Evolutionary conservation across 2,113 vertebrate species (phyloP).

Genomic region (Triplophysa dalaica): DNA sequence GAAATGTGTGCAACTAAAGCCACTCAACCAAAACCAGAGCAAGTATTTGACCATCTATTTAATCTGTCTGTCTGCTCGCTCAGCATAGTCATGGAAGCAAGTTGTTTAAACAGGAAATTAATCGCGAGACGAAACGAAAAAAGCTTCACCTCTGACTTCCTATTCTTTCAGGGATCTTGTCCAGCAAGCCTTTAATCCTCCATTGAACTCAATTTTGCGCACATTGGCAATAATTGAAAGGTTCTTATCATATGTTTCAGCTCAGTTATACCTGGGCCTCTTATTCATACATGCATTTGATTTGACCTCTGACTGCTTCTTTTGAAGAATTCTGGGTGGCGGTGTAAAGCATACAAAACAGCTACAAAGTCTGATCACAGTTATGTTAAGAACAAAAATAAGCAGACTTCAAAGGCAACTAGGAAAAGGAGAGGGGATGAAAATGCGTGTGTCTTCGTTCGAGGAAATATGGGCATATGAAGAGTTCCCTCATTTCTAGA

Average conservation of each 20-base stretch:
- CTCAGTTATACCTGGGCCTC: conserved; percentile 47
- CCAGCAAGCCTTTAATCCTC: conserved; percentile 54
- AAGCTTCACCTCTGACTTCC: conserved; percentile 40
- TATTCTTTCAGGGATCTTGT: conserved; percentile 62
- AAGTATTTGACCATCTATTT: conserved; percentile 49
- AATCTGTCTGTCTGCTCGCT: conserved; percentile 39
- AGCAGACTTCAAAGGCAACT: conserved; percentile 81
- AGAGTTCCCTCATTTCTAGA: conserved; percentile 66
- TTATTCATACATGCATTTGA: conserved; percentile 47
- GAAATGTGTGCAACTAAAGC: conserved; percentile 23
- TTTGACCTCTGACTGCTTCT: conserved; percentile 68
- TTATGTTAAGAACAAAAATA: conserved; percentile 89
- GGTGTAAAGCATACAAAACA: conserved; percentile 82
- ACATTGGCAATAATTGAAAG: conserved; percentile 69
- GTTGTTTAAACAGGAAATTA: conserved; percentile 49
- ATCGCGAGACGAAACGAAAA: conserved; percentile 62
- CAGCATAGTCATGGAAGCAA: conserved; percentile 38
- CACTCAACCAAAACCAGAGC: conserved; percentile 39
- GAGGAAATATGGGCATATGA: conserved; percentile 62
- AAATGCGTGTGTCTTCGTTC: conserved; percentile 59
- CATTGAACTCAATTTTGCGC: conserved; percentile 67
- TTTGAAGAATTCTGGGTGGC: conserved; percentile 83
- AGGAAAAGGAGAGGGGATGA: conserved; percentile 15
- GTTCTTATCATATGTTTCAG: conserved; percentile 64
- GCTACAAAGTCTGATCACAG: conserved; percentile 78